Conservation (phyloP, 2,113 vertebrate genomes). For the Aleadryas rufinucha region DNA sequence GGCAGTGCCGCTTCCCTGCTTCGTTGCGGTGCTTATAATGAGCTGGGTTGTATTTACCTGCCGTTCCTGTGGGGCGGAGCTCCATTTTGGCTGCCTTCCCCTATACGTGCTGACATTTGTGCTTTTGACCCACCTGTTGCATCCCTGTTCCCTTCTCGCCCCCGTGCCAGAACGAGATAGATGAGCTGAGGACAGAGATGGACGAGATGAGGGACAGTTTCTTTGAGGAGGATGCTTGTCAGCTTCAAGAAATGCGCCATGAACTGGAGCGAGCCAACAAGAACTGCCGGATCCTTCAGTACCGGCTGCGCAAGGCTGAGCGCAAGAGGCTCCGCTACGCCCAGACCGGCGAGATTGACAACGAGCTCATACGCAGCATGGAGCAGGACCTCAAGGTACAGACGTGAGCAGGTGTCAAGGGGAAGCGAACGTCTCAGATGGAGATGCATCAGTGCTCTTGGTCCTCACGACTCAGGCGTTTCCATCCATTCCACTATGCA, state of each 20-base stretch:
- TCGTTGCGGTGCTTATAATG: not conserved
- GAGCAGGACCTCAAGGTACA: slow-evolving; percentile 96
- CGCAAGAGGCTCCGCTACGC: slow-evolving; percentile 90
- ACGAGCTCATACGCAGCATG: slow-evolving; percentile 91
- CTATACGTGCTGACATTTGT: not conserved
- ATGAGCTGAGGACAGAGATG: slow-evolving; percentile 97
- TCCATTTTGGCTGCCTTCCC: not conserved
- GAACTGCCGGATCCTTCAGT: slow-evolving; percentile 97
- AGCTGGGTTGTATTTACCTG: not conserved
- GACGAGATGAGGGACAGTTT: slow-evolving; percentile 98
- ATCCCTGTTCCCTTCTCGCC: not conserved
- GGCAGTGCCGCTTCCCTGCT: not conserved
- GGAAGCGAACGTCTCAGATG: fast-evolving
- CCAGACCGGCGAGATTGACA: slow-evolving; percentile 91
- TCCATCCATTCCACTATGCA: not conserved
- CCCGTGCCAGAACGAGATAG: slow-evolving; percentile 83
- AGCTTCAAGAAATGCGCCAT: slow-evolving; percentile 97
- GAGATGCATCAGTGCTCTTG: fast-evolving
- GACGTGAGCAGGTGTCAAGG: not conserved
- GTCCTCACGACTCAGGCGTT: not conserved
- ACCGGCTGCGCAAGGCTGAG: slow-evolving; percentile 95
- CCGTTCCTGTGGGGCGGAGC: not conserved
- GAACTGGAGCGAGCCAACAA: slow-evolving; percentile 98
- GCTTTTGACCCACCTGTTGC: slow-evolving; percentile 33
- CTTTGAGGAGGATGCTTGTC: slow-evolving; percentile 97